Base-by-base conservation (phyloP, 1,140 invertebrate genomes). In the Euura saliciscinereae region DNA sequence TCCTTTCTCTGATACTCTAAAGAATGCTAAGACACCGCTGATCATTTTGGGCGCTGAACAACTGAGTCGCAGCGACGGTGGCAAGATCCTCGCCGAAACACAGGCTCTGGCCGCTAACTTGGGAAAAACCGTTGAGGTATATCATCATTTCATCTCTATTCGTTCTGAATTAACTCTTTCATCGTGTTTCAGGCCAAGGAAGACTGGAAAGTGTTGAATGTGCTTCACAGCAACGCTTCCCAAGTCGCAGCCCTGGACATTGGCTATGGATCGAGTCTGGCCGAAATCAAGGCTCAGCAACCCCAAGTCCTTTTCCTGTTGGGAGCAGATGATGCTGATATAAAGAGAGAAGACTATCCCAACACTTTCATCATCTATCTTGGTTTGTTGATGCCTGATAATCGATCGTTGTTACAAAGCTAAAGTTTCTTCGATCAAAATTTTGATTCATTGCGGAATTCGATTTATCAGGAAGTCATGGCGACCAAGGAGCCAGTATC, bases 221-320 rank as follows among this genome's bases (percentile, higher is more conserved):
- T 99, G 42, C 89, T 99, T 13, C 97, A 99, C 77, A 93, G 94
- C 78, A 96, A 96, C 71, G 95, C 96, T 44, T 93, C 94, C 13
- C 97, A 99, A 90, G 97, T 98, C 68, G 98, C 97, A 68, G 98
- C 99, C 44, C 89, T 99, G 67, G 99, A 99, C 89, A 84, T 99
- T 69, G 98, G 98, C 51, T 99, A 98, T 88, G 92, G 93, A 76
- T 90, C 96, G 4, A 94, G 95, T 28, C 90, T 95, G 6, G 90
- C 93, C 43, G 89, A 89, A 72, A 90, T 94, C n/a, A 86, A 93
- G 45, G 86, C 94, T 73, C 82, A 86, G 69, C 89, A 93, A 75
- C 94, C 97, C 0, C 93, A 94, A 83, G 91, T 99, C 45, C 85
- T 99, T 10, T 98, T 94, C 85, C 88, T 99, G 65, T 88, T 99